Conservation (phyloP, 2,113 vertebrate genomes). For the Ctenomys sociabilis region DNA sequence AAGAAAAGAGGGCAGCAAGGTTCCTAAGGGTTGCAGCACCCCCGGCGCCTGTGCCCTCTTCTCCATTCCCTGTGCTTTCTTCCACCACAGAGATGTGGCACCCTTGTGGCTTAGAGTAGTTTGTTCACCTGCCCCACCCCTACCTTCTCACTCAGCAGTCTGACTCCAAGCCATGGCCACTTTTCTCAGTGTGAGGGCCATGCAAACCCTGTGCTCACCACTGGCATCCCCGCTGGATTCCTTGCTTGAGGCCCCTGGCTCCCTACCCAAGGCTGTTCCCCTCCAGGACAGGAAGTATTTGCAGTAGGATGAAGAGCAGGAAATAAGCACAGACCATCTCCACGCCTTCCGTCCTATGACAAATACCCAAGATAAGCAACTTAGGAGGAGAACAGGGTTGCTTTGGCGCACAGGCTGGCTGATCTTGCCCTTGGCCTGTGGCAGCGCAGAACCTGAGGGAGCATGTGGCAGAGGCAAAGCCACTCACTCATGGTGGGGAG, state of each 20-base stretch:
- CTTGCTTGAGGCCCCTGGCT: neutral
- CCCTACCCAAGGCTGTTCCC: neutral
- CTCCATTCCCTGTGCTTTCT: neutral
- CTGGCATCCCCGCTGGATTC: neutral
- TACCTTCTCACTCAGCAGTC: neutral
- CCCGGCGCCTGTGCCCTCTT: neutral
- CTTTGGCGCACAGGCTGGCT: neutral
- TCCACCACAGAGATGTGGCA: accelerated
- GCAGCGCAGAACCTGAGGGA: neutral
- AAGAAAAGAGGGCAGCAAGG: neutral
- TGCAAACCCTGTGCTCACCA: neutral
- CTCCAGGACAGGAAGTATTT: neutral
- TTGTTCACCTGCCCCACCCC: neutral
- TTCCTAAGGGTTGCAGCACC: neutral
- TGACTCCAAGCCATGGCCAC: neutral
- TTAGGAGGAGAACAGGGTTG: neutral
- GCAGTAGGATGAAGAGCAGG: neutral
- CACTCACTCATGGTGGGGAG: neutral
- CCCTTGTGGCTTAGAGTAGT: neutral
- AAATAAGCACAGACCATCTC: neutral
- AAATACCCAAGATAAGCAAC: neutral
- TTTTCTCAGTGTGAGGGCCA: neutral
- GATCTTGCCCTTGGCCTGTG: neutral
- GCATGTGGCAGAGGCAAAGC: neutral
- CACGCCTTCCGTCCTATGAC: neutral